Conservation (phyloP, 1,140 invertebrate species). For the Monomorium pharaonis region DNA sequence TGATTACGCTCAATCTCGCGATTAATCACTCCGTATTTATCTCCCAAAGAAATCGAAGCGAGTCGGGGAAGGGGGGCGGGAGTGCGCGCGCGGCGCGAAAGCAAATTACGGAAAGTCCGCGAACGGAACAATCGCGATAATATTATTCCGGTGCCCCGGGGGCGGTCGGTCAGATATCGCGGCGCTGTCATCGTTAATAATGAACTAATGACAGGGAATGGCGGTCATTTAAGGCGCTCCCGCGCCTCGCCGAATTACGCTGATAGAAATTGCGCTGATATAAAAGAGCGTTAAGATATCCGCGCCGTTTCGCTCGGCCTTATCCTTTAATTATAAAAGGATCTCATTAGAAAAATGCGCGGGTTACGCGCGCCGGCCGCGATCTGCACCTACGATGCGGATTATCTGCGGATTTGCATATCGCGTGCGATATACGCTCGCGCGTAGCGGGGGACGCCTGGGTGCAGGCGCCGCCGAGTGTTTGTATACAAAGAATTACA, state of each 20-base stretch:
- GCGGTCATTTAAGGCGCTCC: neutral
- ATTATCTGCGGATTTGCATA: slow-evolving; percentile 78
- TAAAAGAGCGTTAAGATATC: slow-evolving; percentile 25
- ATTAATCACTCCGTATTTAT: slow-evolving; percentile 29
- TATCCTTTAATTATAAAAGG: slow-evolving; percentile 72
- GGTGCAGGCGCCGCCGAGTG: slow-evolving; percentile 52
- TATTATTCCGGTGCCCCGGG: neutral
- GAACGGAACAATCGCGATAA: neutral
- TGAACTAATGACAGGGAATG: slow-evolving; percentile 42
- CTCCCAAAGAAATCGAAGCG: neutral
- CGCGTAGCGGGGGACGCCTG: slow-evolving; percentile 10
- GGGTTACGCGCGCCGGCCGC: slow-evolving; percentile 38
- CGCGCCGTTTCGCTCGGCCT: slow-evolving; percentile 5
- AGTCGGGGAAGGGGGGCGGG: neutral
- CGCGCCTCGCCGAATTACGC: neutral
- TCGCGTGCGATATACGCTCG: slow-evolving; percentile 70
- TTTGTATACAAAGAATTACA: slow-evolving; percentile 50
- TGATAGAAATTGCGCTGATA: slow-evolving; percentile 46
- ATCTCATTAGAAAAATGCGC: slow-evolving; percentile 66
- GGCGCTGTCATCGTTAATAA: slow-evolving; percentile 39
- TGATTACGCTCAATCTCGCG: neutral
- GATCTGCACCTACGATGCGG: slow-evolving; percentile 61
- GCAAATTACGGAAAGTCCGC: neutral
- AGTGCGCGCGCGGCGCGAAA: neutral
- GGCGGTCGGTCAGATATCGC: neutral